A percentile compares a stretch with the other conserved stretches of the same genome.
These are phyloP conservation scores for Eustalomyia histrio DNA, from an alignment of 2,888 invertebrate genomes.

Conservation along the genomic window DNA sequence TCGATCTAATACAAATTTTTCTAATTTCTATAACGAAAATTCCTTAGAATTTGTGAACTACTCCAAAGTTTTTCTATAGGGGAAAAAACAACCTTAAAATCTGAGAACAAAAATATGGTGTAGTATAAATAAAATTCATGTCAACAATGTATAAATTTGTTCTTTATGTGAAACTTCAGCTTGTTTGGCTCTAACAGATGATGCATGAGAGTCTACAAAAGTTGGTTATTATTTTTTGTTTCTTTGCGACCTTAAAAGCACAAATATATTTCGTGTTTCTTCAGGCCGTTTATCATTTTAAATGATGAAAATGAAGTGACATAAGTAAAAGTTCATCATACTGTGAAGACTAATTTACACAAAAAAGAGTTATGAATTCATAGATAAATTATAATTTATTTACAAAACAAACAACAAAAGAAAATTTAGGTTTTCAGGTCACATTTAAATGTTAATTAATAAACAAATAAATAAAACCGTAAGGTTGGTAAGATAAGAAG, in stretches of 20 bases:
- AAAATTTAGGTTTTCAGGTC: conserved; percentile 65
- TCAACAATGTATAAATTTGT: too few species aligned
- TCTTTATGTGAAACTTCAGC: too few species aligned
- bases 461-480: conserved; percentile 11
- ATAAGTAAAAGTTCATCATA: conserved; percentile 40
- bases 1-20: too few species aligned
- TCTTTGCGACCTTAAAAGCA: not conserved
- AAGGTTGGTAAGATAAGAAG: not conserved
- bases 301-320: conserved; percentile 54
- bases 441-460: conserved; percentile 57
- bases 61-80: too few species aligned
- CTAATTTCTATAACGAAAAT: too few species aligned
- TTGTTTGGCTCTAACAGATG: too few species aligned
- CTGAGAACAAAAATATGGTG: too few species aligned
- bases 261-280: not conserved
- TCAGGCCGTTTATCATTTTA: conserved; percentile 45
- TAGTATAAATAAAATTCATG: too few species aligned
- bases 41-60: too few species aligned
- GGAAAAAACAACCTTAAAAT: too few species aligned
- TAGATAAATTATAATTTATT: conserved; percentile 63
- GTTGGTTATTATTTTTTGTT: not conserved
- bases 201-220: conserved; percentile 2
- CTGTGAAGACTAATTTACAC: conserved; percentile 5
- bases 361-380: conserved; percentile 39
- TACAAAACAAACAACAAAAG: conserved; percentile 36